phyloP scores from a whole-genome alignment of 2,113 vertebrate species.

The Microcebus griseorufus region DNA sequence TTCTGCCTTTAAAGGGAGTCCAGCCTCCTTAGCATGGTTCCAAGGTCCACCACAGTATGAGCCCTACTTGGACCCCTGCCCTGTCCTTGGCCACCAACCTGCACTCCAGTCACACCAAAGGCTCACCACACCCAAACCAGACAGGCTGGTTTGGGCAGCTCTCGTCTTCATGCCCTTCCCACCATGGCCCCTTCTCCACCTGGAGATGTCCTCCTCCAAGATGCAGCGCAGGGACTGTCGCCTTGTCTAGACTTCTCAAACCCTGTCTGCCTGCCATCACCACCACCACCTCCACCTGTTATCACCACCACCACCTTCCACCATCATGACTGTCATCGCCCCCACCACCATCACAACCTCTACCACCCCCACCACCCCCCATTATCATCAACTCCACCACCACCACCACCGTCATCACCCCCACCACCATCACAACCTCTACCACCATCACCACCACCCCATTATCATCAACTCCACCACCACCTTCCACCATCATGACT shows the following conservation, averaged over 20 bases:
- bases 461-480: background rate
- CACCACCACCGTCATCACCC: rapidly evolving
- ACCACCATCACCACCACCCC: background rate
- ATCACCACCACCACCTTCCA: background rate
- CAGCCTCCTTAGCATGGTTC: background rate
- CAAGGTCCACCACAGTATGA: background rate
- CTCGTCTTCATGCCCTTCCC: background rate
- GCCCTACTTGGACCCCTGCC: background rate
- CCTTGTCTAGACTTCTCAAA: background rate
- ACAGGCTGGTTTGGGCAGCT: background rate
- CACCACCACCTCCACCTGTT: background rate
- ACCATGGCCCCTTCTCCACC: background rate
- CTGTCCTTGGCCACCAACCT: background rate
- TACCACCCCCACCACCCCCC: rapidly evolving
- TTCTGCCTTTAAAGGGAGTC: background rate
- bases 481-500: rapidly evolving
- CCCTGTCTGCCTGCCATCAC: background rate
- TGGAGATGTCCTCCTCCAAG: background rate
- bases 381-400: background rate
- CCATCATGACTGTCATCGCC: background rate
- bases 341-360: too few species aligned
- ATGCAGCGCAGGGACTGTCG: background rate
- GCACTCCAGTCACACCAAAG: background rate
- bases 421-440: too few species aligned
- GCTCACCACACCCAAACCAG: background rate